These are phyloP conservation scores for Cephus nigrinus DNA, from an alignment of 2,888 invertebrate genomes.

Conservation along the genomic window DNA sequence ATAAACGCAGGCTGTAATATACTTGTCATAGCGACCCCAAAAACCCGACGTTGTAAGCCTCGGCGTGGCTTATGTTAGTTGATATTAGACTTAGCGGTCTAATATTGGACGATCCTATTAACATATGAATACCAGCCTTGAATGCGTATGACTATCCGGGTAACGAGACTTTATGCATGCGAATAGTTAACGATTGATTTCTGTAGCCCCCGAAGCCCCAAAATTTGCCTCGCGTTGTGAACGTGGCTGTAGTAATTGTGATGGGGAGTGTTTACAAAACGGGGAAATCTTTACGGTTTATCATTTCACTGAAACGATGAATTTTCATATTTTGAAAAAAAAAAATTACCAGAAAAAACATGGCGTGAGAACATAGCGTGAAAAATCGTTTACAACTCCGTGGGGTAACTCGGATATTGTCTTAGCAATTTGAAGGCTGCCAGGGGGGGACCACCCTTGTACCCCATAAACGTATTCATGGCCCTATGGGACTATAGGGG, in stretches of 20 bases:
- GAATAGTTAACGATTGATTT: background rate
- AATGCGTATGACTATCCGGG: background rate
- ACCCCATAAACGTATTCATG: constrained; percentile 58
- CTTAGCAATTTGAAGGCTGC: constrained; percentile 38
- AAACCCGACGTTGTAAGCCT: constrained; percentile 25
- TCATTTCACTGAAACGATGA: background rate
- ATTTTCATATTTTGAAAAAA: background rate
- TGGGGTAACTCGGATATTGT: constrained; percentile 35
- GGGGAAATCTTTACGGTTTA: background rate
- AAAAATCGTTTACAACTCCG: background rate
- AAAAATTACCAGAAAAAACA: background rate
- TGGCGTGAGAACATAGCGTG: background rate
- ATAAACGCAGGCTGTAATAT: constrained; percentile 65
- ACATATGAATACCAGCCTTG: constrained; percentile 41
- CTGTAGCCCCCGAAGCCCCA: background rate
- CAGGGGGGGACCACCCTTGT: constrained; percentile 28
- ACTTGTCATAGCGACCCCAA: constrained; percentile 61
- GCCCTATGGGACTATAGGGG: constrained; percentile 38
- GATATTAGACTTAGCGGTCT: constrained; percentile 53
- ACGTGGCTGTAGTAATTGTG: background rate
- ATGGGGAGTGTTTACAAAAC: background rate
- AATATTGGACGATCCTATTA: constrained; percentile 44
- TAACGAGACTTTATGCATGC: background rate
- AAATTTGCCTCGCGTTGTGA: background rate
- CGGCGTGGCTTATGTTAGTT: constrained; percentile 47